A percentile compares a stretch with the other conserved stretches of the same genome.
Conservation (phyloP, 2,113 vertebrate species). For the Nannospalax galili region DNA sequence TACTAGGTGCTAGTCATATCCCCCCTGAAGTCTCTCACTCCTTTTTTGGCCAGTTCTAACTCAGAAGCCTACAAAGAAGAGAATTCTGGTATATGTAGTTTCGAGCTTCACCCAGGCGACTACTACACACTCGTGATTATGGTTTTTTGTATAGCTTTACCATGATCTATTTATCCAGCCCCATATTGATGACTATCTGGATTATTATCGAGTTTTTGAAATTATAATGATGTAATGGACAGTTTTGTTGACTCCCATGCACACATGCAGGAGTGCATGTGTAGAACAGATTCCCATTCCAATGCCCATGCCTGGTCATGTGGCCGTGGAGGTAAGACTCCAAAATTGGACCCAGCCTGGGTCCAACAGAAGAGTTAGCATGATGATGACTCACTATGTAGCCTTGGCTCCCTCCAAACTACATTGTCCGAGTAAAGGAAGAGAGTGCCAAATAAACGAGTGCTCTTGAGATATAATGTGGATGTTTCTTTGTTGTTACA, state of each 20-base stretch:
- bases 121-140: not conserved
- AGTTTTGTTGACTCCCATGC: not conserved
- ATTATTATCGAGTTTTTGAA: not conserved
- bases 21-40: not conserved
- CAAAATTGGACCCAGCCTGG: not conserved
- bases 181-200: not conserved
- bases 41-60: not conserved
- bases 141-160: conserved; percentile 27
- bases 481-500: not conserved
- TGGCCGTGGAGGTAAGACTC: not conserved
- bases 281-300: not conserved
- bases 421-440: not conserved
- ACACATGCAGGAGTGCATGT: not conserved
- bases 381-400: not conserved
- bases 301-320: not conserved
- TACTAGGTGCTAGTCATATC: not conserved
- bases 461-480: too few relatives aligned
- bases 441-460: not conserved
- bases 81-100: not conserved
- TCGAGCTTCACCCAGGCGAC: not conserved
- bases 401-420: not conserved
- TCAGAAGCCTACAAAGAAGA: not conserved
- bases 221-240: not conserved
- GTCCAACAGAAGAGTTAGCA: not conserved
- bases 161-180: not conserved